Evolutionary conservation across 1,140 invertebrate species (phyloP), one percentile per base, ranked within the genome.

Genomic region (Drosophila neocordata): DNA sequence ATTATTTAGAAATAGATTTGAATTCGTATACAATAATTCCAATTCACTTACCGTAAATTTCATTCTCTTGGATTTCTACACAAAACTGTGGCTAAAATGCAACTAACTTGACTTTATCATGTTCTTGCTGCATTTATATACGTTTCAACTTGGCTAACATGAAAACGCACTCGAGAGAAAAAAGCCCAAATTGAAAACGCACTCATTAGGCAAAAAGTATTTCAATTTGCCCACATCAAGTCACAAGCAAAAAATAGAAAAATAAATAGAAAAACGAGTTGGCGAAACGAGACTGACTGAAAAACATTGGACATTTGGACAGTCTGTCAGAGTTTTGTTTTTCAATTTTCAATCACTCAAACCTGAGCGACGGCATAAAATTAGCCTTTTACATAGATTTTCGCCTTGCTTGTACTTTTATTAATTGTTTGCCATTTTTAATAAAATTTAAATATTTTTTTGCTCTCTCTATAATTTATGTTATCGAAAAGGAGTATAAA

Each of bases 181-280:
- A 52, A 77, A 84, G 84, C 74, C 79, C 70, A 82, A 88, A 58
- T 79, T 76, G 71, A 80, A 31, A 31, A 72, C 66, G 83, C 83
- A 88, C 83, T 79, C 79, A 87, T 87, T 88, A 83, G 83, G 75
- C 79, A 68, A 77, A 82, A 88, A 61, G 63, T 73, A 79, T 84
- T 84, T 84, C 53, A 53, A 83, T 68, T 69, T 71, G 82, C 83
- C 82, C 78, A 87, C 83, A 85, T 81, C 70, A 70, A n/a, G n/a
- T n/a, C n/a, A n/a, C n/a, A n/a, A n/a, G 64, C 57, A 85, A 87
- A 65, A 69, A 65, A 12, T 11, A 24, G 31, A 41, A 65, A 77
- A 85, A 81, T 81, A 66, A 74, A 67, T 76, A 44, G 9, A 41
- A 13, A 44, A 18, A 18, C 48, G 22, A 15, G 18, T 41, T 41